A percentile compares a stretch with the other conserved stretches of the same genome.
These are phyloP conservation scores for Cydia fagiglandana DNA, from an alignment of 1,140 invertebrate species.

Conservation along the genomic window DNA sequence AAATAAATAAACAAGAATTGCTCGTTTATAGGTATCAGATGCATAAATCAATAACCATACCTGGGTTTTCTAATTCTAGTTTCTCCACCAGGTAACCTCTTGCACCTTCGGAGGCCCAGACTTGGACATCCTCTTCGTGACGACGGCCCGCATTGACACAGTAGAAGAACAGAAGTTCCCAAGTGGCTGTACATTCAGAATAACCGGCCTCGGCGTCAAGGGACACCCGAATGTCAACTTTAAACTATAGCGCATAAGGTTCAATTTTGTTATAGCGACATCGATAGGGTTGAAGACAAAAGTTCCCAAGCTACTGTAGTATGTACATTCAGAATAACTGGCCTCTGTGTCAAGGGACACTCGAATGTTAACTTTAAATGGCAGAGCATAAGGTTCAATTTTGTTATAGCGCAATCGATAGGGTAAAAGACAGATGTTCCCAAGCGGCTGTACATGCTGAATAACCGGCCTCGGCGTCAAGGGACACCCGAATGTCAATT, in stretches of 20 bases:
- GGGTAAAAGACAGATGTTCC: slow-evolving; percentile 74
- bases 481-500: slow-evolving; percentile 62
- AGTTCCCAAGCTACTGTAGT: slow-evolving; percentile 82
- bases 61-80: too few relatives aligned
- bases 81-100: slow-evolving; percentile 82
- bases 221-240: slow-evolving; percentile 61
- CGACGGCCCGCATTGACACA: slow-evolving; percentile 77
- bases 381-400: background rate
- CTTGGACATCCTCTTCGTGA: slow-evolving; percentile 86
- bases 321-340: slow-evolving; percentile 84
- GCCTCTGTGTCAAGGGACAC: slow-evolving; percentile 81
- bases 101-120: slow-evolving; percentile 88
- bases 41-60: too few relatives aligned
- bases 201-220: slow-evolving; percentile 82
- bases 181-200: slow-evolving; percentile 84
- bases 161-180: slow-evolving; percentile 76
- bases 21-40: too few relatives aligned
- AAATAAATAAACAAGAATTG: too few relatives aligned
- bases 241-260: background rate
- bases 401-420: slow-evolving; percentile 24
- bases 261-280: background rate
- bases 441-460: slow-evolving; percentile 85
- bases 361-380: slow-evolving; percentile 31
- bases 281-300: slow-evolving; percentile 66
- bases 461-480: slow-evolving; percentile 82